A percentile compares a stretch with the other conserved stretches of the same genome.
phyloP scores from a whole-genome alignment of 1,140 invertebrate genomes.

The Sitodiplosis mosellana region DNA sequence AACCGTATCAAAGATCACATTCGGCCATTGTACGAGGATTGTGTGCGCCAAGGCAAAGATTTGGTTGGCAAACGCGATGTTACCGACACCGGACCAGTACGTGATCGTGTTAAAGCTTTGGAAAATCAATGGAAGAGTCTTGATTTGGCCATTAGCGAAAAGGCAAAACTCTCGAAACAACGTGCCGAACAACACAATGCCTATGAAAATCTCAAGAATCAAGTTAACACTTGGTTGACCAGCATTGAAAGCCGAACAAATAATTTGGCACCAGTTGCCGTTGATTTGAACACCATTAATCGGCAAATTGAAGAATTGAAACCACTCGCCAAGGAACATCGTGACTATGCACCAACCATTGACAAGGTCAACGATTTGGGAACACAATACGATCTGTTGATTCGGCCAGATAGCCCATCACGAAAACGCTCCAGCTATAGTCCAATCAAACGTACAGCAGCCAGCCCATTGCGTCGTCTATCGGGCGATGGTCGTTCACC shows the following conservation, averaged over 20 bases:
- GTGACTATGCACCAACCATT: conserved; percentile 66
- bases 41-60: conserved; percentile 60
- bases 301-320: conserved; percentile 73
- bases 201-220: conserved; percentile 66
- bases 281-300: conserved; percentile 69
- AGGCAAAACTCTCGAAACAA: conserved; percentile 59
- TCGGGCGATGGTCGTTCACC: conserved; percentile 53
- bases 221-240: conserved; percentile 72
- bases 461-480: conserved; percentile 23
- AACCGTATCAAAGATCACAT: conserved; percentile 25
- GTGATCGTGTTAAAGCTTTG: conserved; percentile 71
- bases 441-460: conserved; percentile 50
- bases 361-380: conserved; percentile 87
- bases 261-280: conserved; percentile 60
- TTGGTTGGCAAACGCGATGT: conserved; percentile 77
- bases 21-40: conserved; percentile 46
- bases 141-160: conserved; percentile 59
- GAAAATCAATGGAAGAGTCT: conserved; percentile 80
- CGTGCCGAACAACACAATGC: conserved; percentile 65
- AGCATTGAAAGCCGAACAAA: conserved; percentile 54
- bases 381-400: conserved; percentile 61
- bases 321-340: conserved; percentile 76
- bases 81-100: conserved; percentile 66
- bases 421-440: conserved; percentile 45
- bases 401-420: conserved; percentile 53